Base-by-base conservation (phyloP, 1,140 invertebrate species). In the Cardiocondyla obscurior region DNA sequence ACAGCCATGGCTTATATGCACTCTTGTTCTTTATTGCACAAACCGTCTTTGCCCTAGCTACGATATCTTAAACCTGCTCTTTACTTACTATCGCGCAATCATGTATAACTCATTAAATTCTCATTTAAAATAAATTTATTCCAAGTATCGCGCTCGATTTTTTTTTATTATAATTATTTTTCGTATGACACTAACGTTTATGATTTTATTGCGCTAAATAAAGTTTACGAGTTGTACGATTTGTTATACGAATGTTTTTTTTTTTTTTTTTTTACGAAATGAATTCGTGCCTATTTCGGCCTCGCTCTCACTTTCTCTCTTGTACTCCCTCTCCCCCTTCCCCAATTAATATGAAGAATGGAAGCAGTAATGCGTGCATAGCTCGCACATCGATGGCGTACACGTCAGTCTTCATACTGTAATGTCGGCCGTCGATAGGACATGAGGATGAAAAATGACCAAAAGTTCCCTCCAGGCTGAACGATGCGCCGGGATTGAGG, bases 381-480 rank as follows among this genome's bases (percentile, higher is more conserved):
- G 30, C 70, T 49, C 57, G 16, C 51, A 79, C 60, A 87, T 81
- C 83, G 86, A 84, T 62, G 72, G 19, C 57, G 28, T 19, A 58
- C 33, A 74, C 74, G 87, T 88, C 87, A 84, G 83, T 88, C 84
- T 70, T 84, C 60, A 57, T 67, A 85, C 81, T 88, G 81, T 89
- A 90, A 90, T 81, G 77, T 81, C 46, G 53, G 51, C 69, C 82
- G 76, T 81, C 79, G 73, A 85, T 88, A 64, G 83, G 87, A 76
- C 83, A 87, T 64, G 81, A 58, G 83, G 57, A 85, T 90, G 88
- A 90, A 89, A 90, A 90, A 90, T 90, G 88, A 90, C 82, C 83
- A 84, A 85, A 88, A 88, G 83, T 88, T 77, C 82, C 70, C 69
- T 60, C 44, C 72, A 60, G 57, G 57, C 44, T 36, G 73, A 72